Evolutionary conservation across 1,140 invertebrate species (phyloP).

Genomic region (Hyles euphorbiae): DNA sequence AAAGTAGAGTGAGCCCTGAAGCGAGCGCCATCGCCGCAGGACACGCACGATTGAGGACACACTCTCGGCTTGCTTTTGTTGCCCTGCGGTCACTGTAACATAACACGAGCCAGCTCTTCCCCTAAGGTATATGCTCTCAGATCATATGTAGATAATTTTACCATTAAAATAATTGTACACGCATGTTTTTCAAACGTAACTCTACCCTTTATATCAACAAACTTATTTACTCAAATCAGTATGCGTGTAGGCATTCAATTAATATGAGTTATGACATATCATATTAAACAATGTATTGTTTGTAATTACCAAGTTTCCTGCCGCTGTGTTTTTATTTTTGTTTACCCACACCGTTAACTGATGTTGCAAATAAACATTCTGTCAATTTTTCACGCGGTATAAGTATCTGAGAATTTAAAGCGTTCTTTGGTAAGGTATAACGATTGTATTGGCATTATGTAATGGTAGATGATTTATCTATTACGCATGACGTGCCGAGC

Average conservation of each 20-base stretch:
- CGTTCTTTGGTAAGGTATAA: neutral
- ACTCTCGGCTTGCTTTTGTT: slow-evolving; percentile 67
- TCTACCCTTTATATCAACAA: too few relatives aligned
- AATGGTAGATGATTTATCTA: neutral
- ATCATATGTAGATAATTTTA: neutral
- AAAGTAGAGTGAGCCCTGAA: slow-evolving; percentile 34
- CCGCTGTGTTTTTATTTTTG: too few relatives aligned
- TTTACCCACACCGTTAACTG: too few relatives aligned
- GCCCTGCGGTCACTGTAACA: slow-evolving; percentile 65
- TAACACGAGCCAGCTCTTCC: slow-evolving; percentile 38
- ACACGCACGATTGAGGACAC: slow-evolving; percentile 71
- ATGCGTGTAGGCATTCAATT: too few relatives aligned
- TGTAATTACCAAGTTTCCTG: too few relatives aligned
- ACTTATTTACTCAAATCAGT: too few relatives aligned
- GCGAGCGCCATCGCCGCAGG: slow-evolving; percentile 29
- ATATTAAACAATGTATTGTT: too few relatives aligned
- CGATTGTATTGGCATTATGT: neutral
- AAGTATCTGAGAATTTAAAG: neutral
- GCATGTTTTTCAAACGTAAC: too few relatives aligned
- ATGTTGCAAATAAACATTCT: too few relatives aligned
- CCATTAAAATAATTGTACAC: neutral
- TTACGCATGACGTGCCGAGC: slow-evolving; percentile 7
- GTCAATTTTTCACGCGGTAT: too few relatives aligned
- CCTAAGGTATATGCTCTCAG: slow-evolving; percentile 10
- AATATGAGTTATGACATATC: too few relatives aligned